Conservation (phyloP, 2,113 vertebrate genomes). For the Clarias batrachus region DNA sequence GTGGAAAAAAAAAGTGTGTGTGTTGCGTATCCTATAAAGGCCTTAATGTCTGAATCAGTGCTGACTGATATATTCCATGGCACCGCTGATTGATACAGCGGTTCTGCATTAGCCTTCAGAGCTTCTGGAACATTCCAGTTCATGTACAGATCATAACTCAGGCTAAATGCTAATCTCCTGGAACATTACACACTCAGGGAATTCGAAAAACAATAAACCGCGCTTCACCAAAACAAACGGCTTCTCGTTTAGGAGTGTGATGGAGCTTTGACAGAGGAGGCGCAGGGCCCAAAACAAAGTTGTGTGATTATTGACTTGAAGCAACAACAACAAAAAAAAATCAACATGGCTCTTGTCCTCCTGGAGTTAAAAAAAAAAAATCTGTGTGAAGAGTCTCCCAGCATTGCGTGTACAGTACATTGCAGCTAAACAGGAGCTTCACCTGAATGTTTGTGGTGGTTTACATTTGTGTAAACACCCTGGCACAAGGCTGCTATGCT, state of each 20-base stretch:
- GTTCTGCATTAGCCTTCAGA: not conserved
- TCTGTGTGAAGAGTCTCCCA: not conserved
- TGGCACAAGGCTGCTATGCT: not conserved
- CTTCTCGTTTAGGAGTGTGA: not conserved
- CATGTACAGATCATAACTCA: conserved; percentile 5
- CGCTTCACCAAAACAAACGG: not conserved
- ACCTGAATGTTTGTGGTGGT: not conserved
- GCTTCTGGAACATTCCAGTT: conserved; percentile 37
- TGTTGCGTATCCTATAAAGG: not conserved
- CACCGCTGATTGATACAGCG: conserved; percentile 18
- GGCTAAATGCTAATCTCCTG: conserved; percentile 17
- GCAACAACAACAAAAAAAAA: too few species aligned
- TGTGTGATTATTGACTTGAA: not conserved
- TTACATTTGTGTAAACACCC: not conserved
- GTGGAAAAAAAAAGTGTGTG: not conserved
- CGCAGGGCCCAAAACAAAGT: not conserved
- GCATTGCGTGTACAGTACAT: not conserved
- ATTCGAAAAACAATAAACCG: conserved; percentile 3
- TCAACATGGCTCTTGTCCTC: not conserved
- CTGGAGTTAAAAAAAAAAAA: not conserved
- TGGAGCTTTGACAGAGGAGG: not conserved
- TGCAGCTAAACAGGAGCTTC: not conserved
- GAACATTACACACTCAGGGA: conserved; percentile 5
- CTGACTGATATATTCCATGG: conserved; percentile 20
- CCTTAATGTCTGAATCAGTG: conserved; percentile 7